phyloP scores from a whole-genome alignment of 2,113 vertebrate genomes.

The Barnardius zonarius region DNA sequence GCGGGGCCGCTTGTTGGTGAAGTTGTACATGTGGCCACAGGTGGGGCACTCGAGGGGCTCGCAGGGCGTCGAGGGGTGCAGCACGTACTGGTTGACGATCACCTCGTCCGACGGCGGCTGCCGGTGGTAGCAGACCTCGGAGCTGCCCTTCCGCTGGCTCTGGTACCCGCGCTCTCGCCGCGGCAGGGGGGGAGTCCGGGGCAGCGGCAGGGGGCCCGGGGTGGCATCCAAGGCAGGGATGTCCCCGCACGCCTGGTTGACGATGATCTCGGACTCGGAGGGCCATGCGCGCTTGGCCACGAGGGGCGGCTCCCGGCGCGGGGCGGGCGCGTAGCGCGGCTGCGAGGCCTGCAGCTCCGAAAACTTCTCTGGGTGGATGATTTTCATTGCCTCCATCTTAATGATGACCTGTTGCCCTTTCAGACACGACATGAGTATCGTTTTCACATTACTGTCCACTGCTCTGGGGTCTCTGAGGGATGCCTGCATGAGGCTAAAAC shows the following conservation, averaged over 20 bases:
- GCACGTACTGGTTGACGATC: conserved; percentile 95
- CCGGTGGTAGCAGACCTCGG: conserved; percentile 92
- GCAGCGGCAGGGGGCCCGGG: conserved; percentile 64
- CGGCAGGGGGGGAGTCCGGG: conserved; percentile 78
- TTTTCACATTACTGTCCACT: conserved; percentile 74
- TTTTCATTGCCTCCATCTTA: conserved; percentile 98
- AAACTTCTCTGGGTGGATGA: conserved; percentile 97
- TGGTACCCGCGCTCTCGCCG: conserved; percentile 84
- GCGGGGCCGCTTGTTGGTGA: conserved; percentile 90
- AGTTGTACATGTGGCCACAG: conserved; percentile 96
- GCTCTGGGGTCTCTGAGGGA: conserved; percentile 68
- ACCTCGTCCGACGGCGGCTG: conserved; percentile 87
- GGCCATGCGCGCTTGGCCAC: conserved; percentile 85
- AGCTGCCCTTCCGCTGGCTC: conserved; percentile 87
- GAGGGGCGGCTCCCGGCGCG: conserved; percentile 83
- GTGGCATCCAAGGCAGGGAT: conserved; percentile 67
- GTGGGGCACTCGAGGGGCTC: conserved; percentile 97
- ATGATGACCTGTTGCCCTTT: conserved; percentile 94
- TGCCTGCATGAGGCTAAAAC: conserved; percentile 77
- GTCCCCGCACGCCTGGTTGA: conserved; percentile 91
- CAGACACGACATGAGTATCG: conserved; percentile 94
- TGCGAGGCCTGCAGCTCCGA: conserved; percentile 75
- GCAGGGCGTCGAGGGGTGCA: conserved; percentile 82
- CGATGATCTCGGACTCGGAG: conserved; percentile 93
- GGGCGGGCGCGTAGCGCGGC: conserved; percentile 72